These are phyloP conservation scores for Gobio gobio DNA, from an alignment of 2,113 vertebrate genomes.

Conservation along the genomic window DNA sequence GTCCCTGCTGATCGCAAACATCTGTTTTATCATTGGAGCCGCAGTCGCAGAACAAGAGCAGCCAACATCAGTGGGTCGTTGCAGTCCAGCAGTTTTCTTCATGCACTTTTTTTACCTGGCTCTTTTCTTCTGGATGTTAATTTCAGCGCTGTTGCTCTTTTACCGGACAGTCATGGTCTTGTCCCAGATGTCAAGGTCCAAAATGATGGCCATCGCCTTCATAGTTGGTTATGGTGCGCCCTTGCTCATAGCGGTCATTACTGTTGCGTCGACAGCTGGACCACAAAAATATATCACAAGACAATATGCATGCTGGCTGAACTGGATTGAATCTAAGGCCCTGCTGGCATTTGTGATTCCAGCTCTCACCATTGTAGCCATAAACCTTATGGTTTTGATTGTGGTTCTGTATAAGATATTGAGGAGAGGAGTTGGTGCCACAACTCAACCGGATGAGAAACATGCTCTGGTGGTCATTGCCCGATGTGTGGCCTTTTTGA, in stretches of 20 bases:
- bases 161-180: conserved; percentile 84
- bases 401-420: conserved; percentile 81
- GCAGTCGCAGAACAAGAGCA: conserved; percentile 46
- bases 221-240: conserved; percentile 84
- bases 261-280: conserved; percentile 80
- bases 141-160: conserved; percentile 83
- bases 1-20: conserved; percentile 79
- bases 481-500: too few species aligned
- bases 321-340: conserved; percentile 82
- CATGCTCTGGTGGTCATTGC: too few species aligned
- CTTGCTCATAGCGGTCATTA: conserved; percentile 80
- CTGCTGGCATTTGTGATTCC: conserved; percentile 85
- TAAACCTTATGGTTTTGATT: conserved; percentile 69
- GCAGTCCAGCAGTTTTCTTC: conserved; percentile 84
- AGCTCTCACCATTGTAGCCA: conserved; percentile 50
- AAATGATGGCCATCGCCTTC: conserved; percentile 78
- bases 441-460: conserved; percentile 51
- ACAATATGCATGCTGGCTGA: conserved; percentile 83
- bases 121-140: conserved; percentile 93
- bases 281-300: conserved; percentile 71
- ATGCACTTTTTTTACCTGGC: conserved; percentile 88
- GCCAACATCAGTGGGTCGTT: conserved; percentile 56
- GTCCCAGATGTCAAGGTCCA: conserved; percentile 76
- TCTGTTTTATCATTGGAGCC: conserved; percentile 82
- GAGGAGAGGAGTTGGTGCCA: conserved; percentile 69